Evolutionary conservation across 2,888 invertebrate species (phyloP).

Genomic region (Anagyrus pseudococci): DNA sequence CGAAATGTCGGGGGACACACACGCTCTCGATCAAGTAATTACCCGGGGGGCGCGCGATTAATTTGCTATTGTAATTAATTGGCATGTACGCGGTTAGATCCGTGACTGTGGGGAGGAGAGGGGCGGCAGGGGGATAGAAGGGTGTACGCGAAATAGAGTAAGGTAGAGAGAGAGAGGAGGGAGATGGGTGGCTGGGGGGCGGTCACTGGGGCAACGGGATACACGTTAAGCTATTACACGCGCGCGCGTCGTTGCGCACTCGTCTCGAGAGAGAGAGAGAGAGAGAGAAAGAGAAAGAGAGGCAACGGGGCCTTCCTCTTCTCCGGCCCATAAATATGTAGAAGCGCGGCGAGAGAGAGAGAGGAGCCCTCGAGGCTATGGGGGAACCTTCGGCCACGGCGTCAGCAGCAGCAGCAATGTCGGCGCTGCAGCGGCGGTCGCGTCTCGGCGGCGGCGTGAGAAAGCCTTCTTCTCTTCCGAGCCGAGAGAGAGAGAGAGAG

Average conservation of each 20-base stretch:
- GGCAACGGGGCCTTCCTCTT: not conserved
- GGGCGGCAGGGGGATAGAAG: not conserved
- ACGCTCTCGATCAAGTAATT: constrained; percentile 51
- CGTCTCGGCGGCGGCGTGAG: not conserved
- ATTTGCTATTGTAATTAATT: constrained; percentile 52
- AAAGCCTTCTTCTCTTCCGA: not conserved
- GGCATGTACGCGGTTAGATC: constrained; percentile 20
- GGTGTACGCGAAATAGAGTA: too few relatives aligned
- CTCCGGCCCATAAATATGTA: constrained; percentile 37
- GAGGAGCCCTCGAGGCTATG: constrained; percentile 16
- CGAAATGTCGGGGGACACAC: too few relatives aligned
- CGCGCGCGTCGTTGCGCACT: constrained; percentile 1
- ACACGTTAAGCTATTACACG: constrained; percentile 8
- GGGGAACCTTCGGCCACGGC: not conserved
- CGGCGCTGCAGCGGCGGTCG: not conserved
- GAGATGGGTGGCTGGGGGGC: not conserved
- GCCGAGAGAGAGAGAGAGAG: not conserved
- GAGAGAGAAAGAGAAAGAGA: too few relatives aligned
- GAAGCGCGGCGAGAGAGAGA: constrained; percentile 20
- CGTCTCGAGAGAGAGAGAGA: too few relatives aligned
- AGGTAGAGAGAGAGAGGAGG: not conserved
- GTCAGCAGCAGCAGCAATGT: constrained; percentile 18
- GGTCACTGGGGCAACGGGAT: constrained; percentile 39
- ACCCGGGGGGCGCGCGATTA: constrained; percentile 44
- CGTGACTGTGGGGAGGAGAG: not conserved